These are phyloP conservation scores for Chelon labrosus DNA, from an alignment of 2,797 vertebrate genomes.

Conservation along the genomic window DNA sequence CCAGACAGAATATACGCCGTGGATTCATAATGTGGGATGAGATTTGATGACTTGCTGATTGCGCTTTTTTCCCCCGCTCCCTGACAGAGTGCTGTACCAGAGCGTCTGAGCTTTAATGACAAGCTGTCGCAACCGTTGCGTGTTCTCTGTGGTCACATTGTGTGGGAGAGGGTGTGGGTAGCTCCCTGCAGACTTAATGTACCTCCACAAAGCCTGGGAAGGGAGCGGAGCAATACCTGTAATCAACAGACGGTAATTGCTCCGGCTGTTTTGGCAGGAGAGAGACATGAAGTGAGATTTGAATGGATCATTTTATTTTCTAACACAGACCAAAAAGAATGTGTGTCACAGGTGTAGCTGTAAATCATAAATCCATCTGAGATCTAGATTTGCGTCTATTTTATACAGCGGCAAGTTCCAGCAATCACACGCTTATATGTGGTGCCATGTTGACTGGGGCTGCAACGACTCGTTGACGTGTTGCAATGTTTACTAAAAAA, in stretches of 20 bases:
- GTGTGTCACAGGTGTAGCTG: background rate
- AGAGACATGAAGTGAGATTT: constrained; percentile 12
- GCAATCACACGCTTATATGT: no score
- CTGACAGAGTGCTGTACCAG: constrained; percentile 35
- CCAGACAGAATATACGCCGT: constrained; percentile 21
- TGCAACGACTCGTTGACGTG: no score
- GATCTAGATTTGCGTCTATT: background rate
- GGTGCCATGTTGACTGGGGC: no score
- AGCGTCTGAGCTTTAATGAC: constrained; percentile 46
- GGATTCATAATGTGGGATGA: constrained; percentile 24
- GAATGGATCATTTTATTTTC: constrained; percentile 7
- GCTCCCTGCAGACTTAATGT: constrained; percentile 9
- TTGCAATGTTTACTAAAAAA: no score
- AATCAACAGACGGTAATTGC: constrained; percentile 31
- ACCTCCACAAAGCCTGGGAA: constrained; percentile 14
- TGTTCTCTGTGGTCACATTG: background rate
- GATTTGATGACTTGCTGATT: constrained; percentile 40
- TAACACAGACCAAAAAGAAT: background rate
- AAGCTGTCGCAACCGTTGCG: constrained; percentile 49
- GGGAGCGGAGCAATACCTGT: constrained; percentile 22
- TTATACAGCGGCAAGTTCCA: background rate
- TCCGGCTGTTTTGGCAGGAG: constrained; percentile 8
- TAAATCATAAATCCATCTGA: background rate
- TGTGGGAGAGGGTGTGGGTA: constrained; percentile 23
- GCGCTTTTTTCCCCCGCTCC: constrained; percentile 3